These are phyloP conservation scores for Nebria brevicollis DNA, from an alignment of 2,888 invertebrate species.

Conservation along the genomic window DNA sequence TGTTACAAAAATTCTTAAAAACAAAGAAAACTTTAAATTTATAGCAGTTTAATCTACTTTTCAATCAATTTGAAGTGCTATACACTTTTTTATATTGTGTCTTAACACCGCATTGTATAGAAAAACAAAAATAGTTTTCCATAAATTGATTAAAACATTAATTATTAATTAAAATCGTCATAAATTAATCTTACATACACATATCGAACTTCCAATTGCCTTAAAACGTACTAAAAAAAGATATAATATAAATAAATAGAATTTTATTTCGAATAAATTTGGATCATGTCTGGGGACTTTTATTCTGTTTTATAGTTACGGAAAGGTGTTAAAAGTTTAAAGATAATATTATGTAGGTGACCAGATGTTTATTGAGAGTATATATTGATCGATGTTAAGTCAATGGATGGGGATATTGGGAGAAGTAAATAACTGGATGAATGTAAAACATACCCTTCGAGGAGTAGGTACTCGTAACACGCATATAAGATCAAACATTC, in stretches of 20 bases:
- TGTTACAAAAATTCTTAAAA: too few relatives aligned
- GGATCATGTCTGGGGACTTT: not conserved
- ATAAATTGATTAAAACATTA: too few relatives aligned
- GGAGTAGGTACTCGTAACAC: conserved; percentile 5
- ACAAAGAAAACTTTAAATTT: too few relatives aligned
- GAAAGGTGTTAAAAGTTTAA: not conserved
- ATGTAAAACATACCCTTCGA: conserved; percentile 18
- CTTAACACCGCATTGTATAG: too few relatives aligned
- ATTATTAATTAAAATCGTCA: too few relatives aligned
- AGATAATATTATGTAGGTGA: not conserved
- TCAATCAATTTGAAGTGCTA: too few relatives aligned
- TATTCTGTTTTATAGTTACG: not conserved
- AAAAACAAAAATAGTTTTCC: too few relatives aligned
- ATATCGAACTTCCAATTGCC: too few relatives aligned
- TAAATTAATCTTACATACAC: too few relatives aligned
- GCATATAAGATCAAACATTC: conserved; percentile 35
- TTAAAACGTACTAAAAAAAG: too few relatives aligned
- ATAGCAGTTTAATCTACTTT: too few relatives aligned
- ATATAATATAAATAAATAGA: not conserved
- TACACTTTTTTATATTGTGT: too few relatives aligned
- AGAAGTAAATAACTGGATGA: not conserved
- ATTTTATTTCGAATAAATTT: not conserved
- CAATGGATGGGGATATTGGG: not conserved
- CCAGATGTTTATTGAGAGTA: not conserved
- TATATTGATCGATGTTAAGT: not conserved